Conservation (phyloP, 2,888 invertebrate genomes). For the Clunio marinus region DNA sequence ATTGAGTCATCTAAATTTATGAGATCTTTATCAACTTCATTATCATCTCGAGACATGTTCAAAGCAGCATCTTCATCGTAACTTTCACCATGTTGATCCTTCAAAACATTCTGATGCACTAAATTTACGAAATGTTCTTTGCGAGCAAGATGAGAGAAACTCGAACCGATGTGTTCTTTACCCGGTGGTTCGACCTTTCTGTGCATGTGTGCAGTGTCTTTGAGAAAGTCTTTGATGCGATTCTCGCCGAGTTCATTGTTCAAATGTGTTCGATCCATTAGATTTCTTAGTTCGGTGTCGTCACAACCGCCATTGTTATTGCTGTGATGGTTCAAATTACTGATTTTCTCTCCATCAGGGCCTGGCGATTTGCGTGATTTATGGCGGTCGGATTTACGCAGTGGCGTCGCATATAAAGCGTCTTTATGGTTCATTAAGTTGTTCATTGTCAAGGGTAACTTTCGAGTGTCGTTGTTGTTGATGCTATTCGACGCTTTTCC, state of each 20-base stretch:
- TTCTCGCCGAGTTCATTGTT: constrained; percentile 48
- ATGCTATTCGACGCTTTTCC: constrained; percentile 3
- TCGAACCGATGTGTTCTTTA: constrained; percentile 51
- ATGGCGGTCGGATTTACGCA: constrained; percentile 35
- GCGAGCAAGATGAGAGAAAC: constrained; percentile 51
- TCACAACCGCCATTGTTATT: neutral
- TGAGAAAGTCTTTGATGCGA: constrained; percentile 51
- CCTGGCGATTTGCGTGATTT: constrained; percentile 23
- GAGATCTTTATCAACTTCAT: constrained; percentile 34
- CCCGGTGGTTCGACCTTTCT: constrained; percentile 49
- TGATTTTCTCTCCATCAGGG: constrained; percentile 28
- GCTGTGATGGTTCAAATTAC: constrained; percentile 28
- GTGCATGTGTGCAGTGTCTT: constrained; percentile 50
- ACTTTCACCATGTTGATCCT: constrained; percentile 39
- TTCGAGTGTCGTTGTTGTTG: constrained; percentile 22
- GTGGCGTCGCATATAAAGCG: constrained; percentile 32
- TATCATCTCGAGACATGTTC: constrained; percentile 6
- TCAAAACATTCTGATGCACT: constrained; percentile 50
- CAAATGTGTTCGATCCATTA: constrained; percentile 34
- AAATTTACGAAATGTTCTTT: constrained; percentile 53
- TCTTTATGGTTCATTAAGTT: constrained; percentile 31
- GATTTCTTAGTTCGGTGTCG: constrained; percentile 25
- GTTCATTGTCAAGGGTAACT: constrained; percentile 10
- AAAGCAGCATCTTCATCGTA: neutral
- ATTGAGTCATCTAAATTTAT: constrained; percentile 37